These are phyloP conservation scores for Tenthredo distinguenda DNA, from an alignment of 2,888 invertebrate genomes.

Conservation along the genomic window DNA sequence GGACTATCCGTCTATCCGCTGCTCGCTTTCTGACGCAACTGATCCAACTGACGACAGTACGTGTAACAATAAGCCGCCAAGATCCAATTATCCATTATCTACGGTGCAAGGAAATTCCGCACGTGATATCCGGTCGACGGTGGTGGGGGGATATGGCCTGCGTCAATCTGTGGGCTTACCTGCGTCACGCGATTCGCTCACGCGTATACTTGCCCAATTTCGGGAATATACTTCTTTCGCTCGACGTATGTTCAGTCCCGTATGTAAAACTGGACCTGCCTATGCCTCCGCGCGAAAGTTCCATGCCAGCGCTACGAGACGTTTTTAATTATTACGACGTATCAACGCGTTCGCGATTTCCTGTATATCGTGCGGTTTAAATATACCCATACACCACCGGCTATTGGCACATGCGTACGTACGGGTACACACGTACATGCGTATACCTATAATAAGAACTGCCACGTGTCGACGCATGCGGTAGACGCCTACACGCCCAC, in stretches of 20 bases:
- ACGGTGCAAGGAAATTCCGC: background rate
- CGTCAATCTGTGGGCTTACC: slow-evolving; percentile 13
- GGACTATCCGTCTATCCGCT: background rate
- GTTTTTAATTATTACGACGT: too few species aligned
- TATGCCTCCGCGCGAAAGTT: too few species aligned
- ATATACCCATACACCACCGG: background rate
- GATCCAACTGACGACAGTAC: background rate
- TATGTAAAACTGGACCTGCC: background rate
- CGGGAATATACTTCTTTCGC: background rate
- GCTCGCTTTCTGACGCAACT: slow-evolving; percentile 6
- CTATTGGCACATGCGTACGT: background rate
- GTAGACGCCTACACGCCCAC: slow-evolving; percentile 1
- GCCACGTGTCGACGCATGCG: slow-evolving; percentile 31
- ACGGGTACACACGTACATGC: background rate
- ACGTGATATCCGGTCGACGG: background rate
- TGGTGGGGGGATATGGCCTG: background rate
- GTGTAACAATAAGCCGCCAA: background rate
- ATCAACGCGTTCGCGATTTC: background rate
- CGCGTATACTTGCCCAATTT: background rate
- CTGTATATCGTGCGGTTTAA: background rate
- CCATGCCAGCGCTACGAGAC: too few species aligned
- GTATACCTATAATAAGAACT: background rate
- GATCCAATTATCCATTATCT: slow-evolving; percentile 38
- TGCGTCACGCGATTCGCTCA: background rate
- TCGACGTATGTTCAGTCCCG: background rate